Conservation (phyloP, 2,113 vertebrate species). For the Pterophyllum scalare region DNA sequence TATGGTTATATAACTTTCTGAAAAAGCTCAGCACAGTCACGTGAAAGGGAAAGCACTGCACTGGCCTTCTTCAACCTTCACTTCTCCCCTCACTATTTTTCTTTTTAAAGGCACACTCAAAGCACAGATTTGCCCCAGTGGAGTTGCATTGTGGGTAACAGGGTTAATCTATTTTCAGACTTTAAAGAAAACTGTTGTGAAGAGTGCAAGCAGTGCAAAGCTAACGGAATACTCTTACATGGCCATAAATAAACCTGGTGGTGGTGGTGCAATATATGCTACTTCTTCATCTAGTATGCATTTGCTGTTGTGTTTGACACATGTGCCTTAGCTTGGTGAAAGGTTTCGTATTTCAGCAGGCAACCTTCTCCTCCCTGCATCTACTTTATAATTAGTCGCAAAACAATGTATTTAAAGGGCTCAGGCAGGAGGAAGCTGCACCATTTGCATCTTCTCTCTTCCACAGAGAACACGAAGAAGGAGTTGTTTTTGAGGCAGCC, state of each 20-base stretch:
- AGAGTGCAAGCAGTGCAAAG: not conserved
- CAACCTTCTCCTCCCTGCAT: constrained; percentile 15
- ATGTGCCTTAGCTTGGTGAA: not conserved
- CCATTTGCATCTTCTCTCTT: constrained; percentile 17
- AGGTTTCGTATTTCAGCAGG: not conserved
- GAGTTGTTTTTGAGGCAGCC: not conserved
- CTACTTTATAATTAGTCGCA: constrained; percentile 83
- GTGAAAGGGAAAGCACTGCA: fast-evolving
- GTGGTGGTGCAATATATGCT: fast-evolving
- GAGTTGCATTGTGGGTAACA: not conserved
- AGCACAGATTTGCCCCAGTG: not conserved
- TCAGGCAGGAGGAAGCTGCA: constrained; percentile 73
- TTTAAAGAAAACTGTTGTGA: not conserved
- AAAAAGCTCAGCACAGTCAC: not conserved
- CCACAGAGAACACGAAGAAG: not conserved
- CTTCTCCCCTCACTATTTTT: not conserved
- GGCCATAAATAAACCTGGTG: not conserved
- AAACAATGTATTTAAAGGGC: constrained; percentile 77
- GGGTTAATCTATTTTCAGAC: not conserved
- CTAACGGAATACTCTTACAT: not conserved
- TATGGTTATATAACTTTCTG: not conserved
- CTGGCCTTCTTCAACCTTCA: not conserved
- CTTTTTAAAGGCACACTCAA: not conserved
- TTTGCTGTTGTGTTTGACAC: not conserved
- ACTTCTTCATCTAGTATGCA: not conserved